These are phyloP conservation scores for Ammospiza caudacuta DNA, from an alignment of 2,113 vertebrate species.

Conservation along the genomic window DNA sequence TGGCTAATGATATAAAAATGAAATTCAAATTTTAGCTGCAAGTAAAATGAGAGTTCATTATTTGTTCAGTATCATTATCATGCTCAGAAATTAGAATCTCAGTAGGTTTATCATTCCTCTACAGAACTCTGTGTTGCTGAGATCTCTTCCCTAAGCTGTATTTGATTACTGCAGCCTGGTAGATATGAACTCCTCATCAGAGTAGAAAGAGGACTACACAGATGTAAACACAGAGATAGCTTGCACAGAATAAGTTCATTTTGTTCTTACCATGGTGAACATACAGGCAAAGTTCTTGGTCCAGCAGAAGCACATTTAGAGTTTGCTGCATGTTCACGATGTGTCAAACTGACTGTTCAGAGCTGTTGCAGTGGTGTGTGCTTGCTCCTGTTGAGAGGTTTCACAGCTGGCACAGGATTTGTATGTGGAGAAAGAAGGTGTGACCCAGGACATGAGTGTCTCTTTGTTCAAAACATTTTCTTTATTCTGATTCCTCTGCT, in stretches of 20 bases:
- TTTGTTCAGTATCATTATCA: conserved; percentile 4
- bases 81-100: background rate
- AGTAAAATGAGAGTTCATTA: background rate
- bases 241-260: background rate
- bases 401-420: background rate
- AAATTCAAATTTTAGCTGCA: conserved; percentile 9
- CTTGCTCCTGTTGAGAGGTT: background rate
- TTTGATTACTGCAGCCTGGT: background rate
- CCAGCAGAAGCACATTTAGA: accelerated
- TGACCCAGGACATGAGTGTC: background rate
- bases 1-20: background rate
- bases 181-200: background rate
- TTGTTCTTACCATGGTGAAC: background rate
- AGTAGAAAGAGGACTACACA: background rate
- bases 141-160: background rate
- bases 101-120: background rate
- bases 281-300: background rate
- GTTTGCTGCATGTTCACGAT: background rate
- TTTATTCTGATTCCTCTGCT: background rate
- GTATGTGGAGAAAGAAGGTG: background rate
- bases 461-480: background rate
- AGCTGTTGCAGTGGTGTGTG: background rate
- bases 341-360: background rate
- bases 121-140: background rate
- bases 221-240: background rate